Conservation (phyloP, 1,140 invertebrate species). For the Anastrepha ludens region DNA sequence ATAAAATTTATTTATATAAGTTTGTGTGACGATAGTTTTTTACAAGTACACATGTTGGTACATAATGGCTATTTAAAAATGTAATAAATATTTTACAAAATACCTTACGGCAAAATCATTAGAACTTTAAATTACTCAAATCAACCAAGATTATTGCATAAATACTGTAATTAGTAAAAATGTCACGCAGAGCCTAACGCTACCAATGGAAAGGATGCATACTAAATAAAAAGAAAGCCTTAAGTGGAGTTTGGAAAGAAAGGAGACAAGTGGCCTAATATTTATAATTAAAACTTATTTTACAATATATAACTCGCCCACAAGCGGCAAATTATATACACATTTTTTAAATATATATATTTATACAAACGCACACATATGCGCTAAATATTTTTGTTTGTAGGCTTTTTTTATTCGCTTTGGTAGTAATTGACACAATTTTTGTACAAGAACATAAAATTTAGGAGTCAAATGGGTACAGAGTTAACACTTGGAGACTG, state of each 20-base stretch:
- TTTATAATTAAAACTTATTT: too few relatives aligned
- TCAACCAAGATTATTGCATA: constrained; percentile 8
- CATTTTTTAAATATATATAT: too few relatives aligned
- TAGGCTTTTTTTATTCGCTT: background rate
- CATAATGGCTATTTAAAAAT: constrained; percentile 7
- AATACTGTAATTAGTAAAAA: constrained; percentile 58
- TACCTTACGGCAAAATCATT: constrained; percentile 14
- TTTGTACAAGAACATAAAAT: constrained; percentile 58
- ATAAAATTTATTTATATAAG: background rate
- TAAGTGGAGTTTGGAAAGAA: background rate
- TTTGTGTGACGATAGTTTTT: background rate
- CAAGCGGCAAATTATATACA: too few relatives aligned
- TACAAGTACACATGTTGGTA: background rate
- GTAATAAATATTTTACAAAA: background rate
- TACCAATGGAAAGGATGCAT: background rate
- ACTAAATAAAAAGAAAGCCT: background rate
- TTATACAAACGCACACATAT: too few relatives aligned
- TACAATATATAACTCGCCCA: too few relatives aligned
- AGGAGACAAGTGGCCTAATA: background rate
- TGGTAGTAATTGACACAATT: constrained; percentile 58
- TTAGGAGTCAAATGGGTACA: constrained; percentile 55
- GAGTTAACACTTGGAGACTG: constrained; percentile 59
- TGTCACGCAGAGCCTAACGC: constrained; percentile 59
- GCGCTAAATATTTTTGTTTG: too few relatives aligned
- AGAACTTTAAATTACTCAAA: background rate